A percentile compares a stretch with the other conserved stretches of the same genome.
These are phyloP conservation scores for Limnephilus marmoratus DNA, from an alignment of 2,888 invertebrate species.

Conservation along the genomic window DNA sequence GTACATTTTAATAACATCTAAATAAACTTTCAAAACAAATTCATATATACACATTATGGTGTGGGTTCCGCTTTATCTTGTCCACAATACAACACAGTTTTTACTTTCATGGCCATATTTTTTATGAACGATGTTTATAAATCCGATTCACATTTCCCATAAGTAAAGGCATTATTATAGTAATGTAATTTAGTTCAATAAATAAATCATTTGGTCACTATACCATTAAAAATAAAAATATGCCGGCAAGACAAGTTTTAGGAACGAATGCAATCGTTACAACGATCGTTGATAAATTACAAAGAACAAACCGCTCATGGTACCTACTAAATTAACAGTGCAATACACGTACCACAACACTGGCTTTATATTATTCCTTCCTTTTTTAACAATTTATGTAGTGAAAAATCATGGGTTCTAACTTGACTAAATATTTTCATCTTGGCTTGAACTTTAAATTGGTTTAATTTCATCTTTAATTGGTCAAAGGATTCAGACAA, in stretches of 20 bases:
- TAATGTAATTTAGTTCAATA: neutral
- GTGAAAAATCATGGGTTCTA: no score
- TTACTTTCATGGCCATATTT: neutral
- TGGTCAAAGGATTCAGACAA: no score
- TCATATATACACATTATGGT: no score
- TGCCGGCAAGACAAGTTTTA: neutral
- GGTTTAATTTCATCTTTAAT: no score
- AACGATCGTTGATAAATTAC: neutral
- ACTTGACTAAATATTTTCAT: no score
- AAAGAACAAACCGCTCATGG: neutral
- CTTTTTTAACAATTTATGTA: neutral
- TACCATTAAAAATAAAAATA: neutral
- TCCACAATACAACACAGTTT: neutral
- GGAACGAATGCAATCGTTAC: no score
- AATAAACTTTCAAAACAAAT: no score
- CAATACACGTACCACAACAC: neutral
- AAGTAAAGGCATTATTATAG: neutral
- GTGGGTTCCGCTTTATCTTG: neutral
- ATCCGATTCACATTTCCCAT: neutral
- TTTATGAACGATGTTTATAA: neutral
- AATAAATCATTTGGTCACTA: neutral
- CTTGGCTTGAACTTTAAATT: no score
- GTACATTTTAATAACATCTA: no score
- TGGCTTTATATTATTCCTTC: neutral
- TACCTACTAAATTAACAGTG: neutral